Conservation (phyloP, 2,888 invertebrate species). For the Sclerodermus sp. region DNA sequence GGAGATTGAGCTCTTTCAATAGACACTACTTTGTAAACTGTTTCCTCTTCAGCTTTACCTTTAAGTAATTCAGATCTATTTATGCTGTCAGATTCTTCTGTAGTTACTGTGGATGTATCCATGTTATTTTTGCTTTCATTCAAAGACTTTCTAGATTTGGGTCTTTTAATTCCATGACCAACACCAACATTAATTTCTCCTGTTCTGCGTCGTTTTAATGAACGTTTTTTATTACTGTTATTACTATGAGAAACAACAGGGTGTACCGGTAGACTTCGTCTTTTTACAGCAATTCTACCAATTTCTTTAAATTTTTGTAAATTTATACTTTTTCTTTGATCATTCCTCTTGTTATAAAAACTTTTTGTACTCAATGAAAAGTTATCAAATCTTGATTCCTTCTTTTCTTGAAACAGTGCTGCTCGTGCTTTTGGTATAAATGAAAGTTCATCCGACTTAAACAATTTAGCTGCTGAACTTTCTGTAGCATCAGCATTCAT, state of each 20-base stretch:
- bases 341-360: slow-evolving; percentile 39
- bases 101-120: not conserved
- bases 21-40: not conserved
- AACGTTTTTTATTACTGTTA: slow-evolving; percentile 30
- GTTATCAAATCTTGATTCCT: slow-evolving; percentile 13
- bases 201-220: slow-evolving; percentile 52
- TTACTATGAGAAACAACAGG: not conserved
- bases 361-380: slow-evolving; percentile 39
- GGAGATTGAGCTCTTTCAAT: slow-evolving; percentile 16
- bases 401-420: slow-evolving; percentile 43
- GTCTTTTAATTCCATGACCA: slow-evolving; percentile 66
- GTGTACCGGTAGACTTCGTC: slow-evolving; percentile 26
- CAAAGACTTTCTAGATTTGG: slow-evolving; percentile 57
- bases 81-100: not conserved
- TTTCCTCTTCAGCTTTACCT: not conserved
- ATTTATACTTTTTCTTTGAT: not conserved
- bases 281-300: slow-evolving; percentile 14
- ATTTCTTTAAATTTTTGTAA: not conserved
- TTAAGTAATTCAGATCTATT: not conserved
- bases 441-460: slow-evolving; percentile 33
- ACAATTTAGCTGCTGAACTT: slow-evolving; percentile 25
- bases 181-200: slow-evolving; percentile 72
- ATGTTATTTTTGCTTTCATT: slow-evolving; percentile 7
- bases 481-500: slow-evolving; percentile 31
- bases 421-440: slow-evolving; percentile 43